These are phyloP conservation scores for Beris chalybata DNA, from an alignment of 2,888 invertebrate species.

Conservation along the genomic window DNA sequence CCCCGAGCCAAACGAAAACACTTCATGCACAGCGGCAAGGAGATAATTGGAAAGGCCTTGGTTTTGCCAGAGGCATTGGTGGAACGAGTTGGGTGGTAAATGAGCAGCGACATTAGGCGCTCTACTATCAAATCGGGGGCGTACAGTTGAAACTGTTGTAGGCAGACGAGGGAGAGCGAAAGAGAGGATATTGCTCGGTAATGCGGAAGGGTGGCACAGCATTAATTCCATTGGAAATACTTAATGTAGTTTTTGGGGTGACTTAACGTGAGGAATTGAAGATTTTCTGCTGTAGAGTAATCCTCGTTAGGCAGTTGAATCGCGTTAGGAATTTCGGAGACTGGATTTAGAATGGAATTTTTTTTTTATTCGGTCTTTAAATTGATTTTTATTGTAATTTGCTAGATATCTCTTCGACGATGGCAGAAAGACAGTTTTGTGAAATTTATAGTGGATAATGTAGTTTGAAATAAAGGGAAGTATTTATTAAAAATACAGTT, in stretches of 20 bases:
- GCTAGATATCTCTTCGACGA: too few species aligned
- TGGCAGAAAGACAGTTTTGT: too few species aligned
- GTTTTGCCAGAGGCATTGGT: conserved; percentile 7
- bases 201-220: background rate
- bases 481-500: too few species aligned
- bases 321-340: too few species aligned
- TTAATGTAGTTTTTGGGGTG: conserved; percentile 4
- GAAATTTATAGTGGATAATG: too few species aligned
- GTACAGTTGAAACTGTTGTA: too few species aligned
- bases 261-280: conserved; percentile 15
- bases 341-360: too few species aligned
- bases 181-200: background rate
- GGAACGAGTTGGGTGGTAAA: conserved; percentile 5
- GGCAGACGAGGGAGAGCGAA: too few species aligned
- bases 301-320: background rate
- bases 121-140: too few species aligned
- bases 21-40: conserved; percentile 12
- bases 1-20: conserved; percentile 3
- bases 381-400: too few species aligned
- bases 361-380: too few species aligned
- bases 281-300: conserved; percentile 2
- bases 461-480: too few species aligned
- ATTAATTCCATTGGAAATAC: conserved; percentile 16
- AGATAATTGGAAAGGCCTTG: conserved; percentile 27
- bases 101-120: background rate